Conservation (phyloP, 2,888 invertebrate genomes). For the Nycteola revayana region DNA sequence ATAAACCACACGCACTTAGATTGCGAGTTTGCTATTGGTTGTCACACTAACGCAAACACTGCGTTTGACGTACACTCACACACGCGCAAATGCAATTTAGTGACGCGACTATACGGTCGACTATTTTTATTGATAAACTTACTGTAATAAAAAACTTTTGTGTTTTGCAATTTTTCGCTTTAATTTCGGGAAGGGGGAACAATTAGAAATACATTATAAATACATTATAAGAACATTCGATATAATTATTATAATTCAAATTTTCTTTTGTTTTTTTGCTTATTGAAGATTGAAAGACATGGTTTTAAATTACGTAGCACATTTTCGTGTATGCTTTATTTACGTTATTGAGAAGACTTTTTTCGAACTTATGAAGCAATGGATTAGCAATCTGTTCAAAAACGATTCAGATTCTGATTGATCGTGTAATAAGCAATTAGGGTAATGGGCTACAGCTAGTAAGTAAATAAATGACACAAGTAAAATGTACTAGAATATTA, state of each 20-base stretch:
- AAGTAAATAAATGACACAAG: background rate
- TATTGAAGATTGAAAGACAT: background rate
- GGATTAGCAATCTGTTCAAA: background rate
- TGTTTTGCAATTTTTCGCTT: background rate
- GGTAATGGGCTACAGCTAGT: background rate
- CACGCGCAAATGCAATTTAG: background rate
- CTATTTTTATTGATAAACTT: background rate
- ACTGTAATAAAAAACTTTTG: background rate
- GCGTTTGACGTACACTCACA: background rate
- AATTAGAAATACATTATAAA: background rate
- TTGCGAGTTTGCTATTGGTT: background rate
- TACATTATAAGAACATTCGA: background rate
- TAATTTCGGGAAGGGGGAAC: background rate
- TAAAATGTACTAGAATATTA: background rate
- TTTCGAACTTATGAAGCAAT: background rate
- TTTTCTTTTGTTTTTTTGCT: background rate
- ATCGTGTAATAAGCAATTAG: no score
- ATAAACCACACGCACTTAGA: background rate
- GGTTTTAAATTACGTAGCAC: background rate
- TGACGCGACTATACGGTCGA: background rate
- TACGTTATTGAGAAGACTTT: background rate
- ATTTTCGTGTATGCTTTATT: background rate
- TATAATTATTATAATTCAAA: background rate
- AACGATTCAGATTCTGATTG: background rate
- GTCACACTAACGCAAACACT: constrained; percentile 1